Conservation (phyloP, 2,113 vertebrate species). For the cat (Felis catus) region DNA sequence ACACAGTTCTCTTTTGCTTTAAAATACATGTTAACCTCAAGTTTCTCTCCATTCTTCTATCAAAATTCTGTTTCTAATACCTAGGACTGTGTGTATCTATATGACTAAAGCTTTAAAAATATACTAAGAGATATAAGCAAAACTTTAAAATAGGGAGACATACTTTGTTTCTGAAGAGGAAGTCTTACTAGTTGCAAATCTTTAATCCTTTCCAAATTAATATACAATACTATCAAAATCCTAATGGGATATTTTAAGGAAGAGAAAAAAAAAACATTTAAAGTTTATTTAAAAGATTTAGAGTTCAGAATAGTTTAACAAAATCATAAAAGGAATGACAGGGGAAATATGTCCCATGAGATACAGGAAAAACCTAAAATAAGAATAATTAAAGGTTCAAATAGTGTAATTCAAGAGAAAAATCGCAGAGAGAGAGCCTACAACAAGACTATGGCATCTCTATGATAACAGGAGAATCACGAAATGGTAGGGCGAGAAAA, state of each 20-base stretch:
- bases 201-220: constrained; percentile 7
- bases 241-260: background rate
- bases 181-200: background rate
- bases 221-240: background rate
- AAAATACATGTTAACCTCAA: background rate
- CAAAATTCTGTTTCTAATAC: constrained; percentile 6
- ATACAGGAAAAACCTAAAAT: background rate
- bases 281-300: background rate
- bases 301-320: background rate
- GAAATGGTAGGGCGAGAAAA: background rate
- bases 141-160: background rate
- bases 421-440: background rate
- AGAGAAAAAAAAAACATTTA: background rate
- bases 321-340: background rate
- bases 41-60: background rate
- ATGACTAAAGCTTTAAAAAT: constrained; percentile 6
- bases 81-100: background rate
- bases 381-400: background rate
- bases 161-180: background rate
- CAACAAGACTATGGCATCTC: background rate
- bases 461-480: background rate
- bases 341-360: background rate
- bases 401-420: background rate
- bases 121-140: background rate
- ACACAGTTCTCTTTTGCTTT: background rate